Evolutionary conservation across 1,140 invertebrate species (phyloP).

Genomic region (Whitmania pigra): DNA sequence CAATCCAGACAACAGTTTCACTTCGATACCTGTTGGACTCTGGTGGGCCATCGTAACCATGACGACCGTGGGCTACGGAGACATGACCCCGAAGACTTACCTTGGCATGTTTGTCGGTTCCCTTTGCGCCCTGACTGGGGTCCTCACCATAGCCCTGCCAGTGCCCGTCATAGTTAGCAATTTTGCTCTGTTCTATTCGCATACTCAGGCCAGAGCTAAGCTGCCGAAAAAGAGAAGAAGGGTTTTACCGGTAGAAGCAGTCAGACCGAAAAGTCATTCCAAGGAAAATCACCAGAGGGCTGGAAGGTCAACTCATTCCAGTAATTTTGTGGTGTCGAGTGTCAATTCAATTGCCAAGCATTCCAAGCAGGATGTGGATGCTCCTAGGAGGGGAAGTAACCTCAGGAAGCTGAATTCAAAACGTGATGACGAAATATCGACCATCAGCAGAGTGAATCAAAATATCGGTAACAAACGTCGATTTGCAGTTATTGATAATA

Average conservation of each 20-base stretch:
- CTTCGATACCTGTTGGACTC: slow-evolving; percentile 65
- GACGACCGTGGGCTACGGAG: slow-evolving; percentile 60
- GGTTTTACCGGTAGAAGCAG: slow-evolving; percentile 73
- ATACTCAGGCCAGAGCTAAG: slow-evolving; percentile 77
- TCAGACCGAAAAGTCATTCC: slow-evolving; percentile 21
- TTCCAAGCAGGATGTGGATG: no score
- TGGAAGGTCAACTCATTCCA: slow-evolving; percentile 7
- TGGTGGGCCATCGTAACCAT: slow-evolving; percentile 50
- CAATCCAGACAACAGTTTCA: slow-evolving; percentile 95
- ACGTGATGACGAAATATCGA: no score
- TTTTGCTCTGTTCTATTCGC: slow-evolving; percentile 84
- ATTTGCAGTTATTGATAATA: no score
- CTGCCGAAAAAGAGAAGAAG: slow-evolving; percentile 69
- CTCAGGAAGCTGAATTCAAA: no score
- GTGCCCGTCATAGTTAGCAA: slow-evolving; percentile 87
- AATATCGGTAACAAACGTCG: no score
- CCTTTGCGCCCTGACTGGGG: slow-evolving; percentile 73
- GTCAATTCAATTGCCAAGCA: no score
- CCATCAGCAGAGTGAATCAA: no score
- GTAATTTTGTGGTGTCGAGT: no score
- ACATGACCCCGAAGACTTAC: slow-evolving; percentile 79
- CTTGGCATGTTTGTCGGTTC: slow-evolving; percentile 58
- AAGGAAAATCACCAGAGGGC: neutral
- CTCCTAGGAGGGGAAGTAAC: no score
- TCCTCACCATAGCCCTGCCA: slow-evolving; percentile 76